phyloP scores from a whole-genome alignment of 1,140 invertebrate genomes.

The Cataglyphis hispanica region DNA sequence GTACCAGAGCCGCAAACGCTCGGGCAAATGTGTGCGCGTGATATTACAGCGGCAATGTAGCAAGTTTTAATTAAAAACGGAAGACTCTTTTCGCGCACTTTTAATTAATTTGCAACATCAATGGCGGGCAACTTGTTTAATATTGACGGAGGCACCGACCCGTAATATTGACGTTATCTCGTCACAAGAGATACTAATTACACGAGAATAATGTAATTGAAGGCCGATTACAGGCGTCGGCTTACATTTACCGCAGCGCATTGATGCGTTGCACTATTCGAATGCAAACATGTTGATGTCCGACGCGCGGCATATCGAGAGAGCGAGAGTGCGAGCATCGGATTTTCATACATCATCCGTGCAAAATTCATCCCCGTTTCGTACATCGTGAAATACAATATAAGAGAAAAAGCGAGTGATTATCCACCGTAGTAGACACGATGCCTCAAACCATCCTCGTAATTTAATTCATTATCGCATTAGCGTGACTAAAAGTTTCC shows the following conservation, averaged over 20 bases:
- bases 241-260: conserved; percentile 51
- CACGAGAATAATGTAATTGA: conserved; percentile 63
- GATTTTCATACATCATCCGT: conserved; percentile 49
- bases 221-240: conserved; percentile 49
- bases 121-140: conserved; percentile 58
- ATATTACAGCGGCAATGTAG: conserved; percentile 43
- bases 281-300: conserved; percentile 42
- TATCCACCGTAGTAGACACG: conserved; percentile 35
- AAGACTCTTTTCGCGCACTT: conserved; percentile 60
- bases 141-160: conserved; percentile 59
- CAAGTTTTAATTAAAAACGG: conserved; percentile 62
- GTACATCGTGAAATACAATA: conserved; percentile 45
- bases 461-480: conserved; percentile 64
- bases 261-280: conserved; percentile 43
- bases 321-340: conserved; percentile 17
- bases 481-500: conserved; percentile 54
- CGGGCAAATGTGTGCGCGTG: conserved; percentile 28
- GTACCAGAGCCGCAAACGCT: neutral
- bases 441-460: conserved; percentile 45
- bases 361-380: conserved; percentile 11
- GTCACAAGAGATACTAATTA: conserved; percentile 56
- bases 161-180: conserved; percentile 27
- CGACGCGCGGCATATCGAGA: neutral
- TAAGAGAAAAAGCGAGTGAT: conserved; percentile 50
- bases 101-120: conserved; percentile 64